Evolutionary conservation across 2,888 invertebrate species (phyloP).

Genomic region (Synergus laeviventris): DNA sequence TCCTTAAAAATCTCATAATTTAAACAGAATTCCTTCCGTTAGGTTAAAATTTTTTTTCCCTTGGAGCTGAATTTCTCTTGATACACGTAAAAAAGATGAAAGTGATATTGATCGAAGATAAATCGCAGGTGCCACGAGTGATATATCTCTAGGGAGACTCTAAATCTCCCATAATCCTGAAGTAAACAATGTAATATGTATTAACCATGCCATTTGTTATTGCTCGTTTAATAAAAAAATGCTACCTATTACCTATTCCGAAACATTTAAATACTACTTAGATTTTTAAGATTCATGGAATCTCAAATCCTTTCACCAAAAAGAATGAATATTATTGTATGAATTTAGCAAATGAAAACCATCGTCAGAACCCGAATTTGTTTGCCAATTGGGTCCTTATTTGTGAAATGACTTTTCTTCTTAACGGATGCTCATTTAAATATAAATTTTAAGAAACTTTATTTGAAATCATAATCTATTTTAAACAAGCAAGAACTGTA

Average conservation of each 20-base stretch:
- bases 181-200: neutral
- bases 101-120: constrained; percentile 16
- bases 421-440: too few species aligned
- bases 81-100: constrained; percentile 4
- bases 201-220: neutral
- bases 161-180: neutral
- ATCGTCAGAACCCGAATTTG: too few species aligned
- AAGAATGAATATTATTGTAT: too few species aligned
- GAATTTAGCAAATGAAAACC: too few species aligned
- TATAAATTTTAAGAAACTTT: neutral
- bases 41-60: neutral
- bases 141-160: neutral
- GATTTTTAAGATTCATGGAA: neutral
- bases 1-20: neutral
- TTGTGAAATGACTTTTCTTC: too few species aligned
- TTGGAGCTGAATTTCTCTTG: neutral
- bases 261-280: too few species aligned
- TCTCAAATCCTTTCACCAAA: too few species aligned
- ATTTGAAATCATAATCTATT: constrained; percentile 6
- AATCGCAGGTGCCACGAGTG: constrained; percentile 21
- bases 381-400: too few species aligned
- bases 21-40: neutral
- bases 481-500: neutral
- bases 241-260: neutral
- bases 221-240: constrained; percentile 2